Evolutionary conservation across 2,888 invertebrate species (phyloP).

Genomic region (Nephrocerus scutellatus): DNA sequence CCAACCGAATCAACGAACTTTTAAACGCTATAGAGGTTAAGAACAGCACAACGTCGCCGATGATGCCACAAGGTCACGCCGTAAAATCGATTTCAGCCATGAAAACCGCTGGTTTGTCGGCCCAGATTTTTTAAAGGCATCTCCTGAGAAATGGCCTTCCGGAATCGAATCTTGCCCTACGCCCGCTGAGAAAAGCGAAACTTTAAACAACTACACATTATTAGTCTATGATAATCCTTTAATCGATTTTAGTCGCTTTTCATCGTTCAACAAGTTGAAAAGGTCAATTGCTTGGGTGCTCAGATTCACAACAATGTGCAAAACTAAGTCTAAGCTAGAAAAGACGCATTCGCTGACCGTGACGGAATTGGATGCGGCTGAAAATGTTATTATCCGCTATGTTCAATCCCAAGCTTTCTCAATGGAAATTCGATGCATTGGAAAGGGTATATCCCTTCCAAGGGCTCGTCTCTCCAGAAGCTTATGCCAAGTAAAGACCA

Average conservation of each 20-base stretch:
- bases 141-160: neutral
- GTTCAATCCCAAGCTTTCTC: conserved; percentile 6
- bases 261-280: conserved; percentile 4
- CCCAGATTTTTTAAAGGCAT: conserved; percentile 2
- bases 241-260: conserved; percentile 8
- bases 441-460: neutral
- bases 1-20: conserved; percentile 14
- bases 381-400: neutral
- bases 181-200: conserved; percentile 3
- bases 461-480: neutral
- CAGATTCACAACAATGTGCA: conserved; percentile 1
- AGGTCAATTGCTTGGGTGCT: conserved; percentile 1
- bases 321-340: neutral
- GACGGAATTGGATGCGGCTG: neutral
- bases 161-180: neutral
- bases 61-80: conserved; percentile 11
- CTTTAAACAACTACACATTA: conserved; percentile 1
- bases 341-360: conserved; percentile 2
- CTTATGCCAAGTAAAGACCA: conserved; percentile 8
- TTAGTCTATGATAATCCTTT: neutral
- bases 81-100: conserved; percentile 5
- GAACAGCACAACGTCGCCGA: conserved; percentile 12
- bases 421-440: conserved; percentile 2
- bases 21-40: conserved; percentile 2
- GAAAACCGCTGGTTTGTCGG: conserved; percentile 13